phyloP scores from a whole-genome alignment of 2,888 invertebrate genomes.

The Thalpophila matura region DNA sequence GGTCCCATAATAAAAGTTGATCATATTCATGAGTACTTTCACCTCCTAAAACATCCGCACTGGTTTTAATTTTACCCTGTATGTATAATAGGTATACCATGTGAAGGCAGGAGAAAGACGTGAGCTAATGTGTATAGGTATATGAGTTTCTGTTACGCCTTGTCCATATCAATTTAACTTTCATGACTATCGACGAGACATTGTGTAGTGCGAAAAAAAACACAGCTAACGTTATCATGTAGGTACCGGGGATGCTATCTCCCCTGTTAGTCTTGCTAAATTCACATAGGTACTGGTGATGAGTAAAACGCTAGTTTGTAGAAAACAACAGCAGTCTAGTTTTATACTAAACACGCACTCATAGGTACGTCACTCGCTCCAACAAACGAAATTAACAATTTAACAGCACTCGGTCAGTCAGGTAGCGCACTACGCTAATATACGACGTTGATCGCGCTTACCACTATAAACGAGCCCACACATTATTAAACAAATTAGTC shows the following conservation, averaged over 20 bases:
- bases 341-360: constrained; percentile 1
- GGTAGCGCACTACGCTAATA: constrained; percentile 9
- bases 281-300: constrained; percentile 7
- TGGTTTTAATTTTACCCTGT: too few species aligned
- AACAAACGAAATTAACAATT: constrained; percentile 5
- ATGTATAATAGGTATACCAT: too few species aligned
- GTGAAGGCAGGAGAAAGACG: not conserved
- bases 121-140: too few species aligned
- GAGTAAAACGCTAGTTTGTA: constrained; percentile 5
- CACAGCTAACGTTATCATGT: constrained; percentile 13
- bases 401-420: constrained; percentile 13
- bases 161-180: not conserved
- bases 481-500: not conserved
- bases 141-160: not conserved
- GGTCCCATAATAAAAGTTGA: too few species aligned
- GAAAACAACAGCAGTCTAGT: constrained; percentile 30
- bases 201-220: constrained; percentile 3
- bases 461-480: not conserved
- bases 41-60: too few species aligned
- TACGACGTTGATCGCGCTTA: constrained; percentile 7
- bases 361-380: constrained; percentile 6
- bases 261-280: constrained; percentile 40
- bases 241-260: constrained; percentile 30
- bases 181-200: not conserved
- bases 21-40: too few species aligned